Conservation (phyloP, 2,113 vertebrate genomes). For the Mustelus asterias region DNA sequence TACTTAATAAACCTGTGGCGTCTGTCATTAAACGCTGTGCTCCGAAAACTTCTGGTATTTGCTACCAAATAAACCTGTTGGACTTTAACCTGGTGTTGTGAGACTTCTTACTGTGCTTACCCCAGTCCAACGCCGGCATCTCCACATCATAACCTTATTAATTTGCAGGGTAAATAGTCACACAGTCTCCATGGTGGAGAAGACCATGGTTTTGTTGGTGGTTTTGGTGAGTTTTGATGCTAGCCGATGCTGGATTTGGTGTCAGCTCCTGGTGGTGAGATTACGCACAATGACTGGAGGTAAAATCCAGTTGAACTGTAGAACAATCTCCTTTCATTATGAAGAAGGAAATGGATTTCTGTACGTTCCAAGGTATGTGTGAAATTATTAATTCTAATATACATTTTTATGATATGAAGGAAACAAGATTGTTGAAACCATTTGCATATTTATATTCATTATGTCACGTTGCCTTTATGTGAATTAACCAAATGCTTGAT, state of each 20-base stretch:
- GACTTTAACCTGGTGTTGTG: no score
- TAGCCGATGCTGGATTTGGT: background rate
- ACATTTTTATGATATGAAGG: background rate
- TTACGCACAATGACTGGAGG: background rate
- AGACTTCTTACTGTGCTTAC: no score
- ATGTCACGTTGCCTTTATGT: background rate
- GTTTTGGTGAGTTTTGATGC: background rate
- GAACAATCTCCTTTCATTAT: background rate
- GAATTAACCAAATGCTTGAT: background rate
- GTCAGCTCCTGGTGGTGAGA: background rate
- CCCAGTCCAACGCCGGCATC: no score
- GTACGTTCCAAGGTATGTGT: background rate
- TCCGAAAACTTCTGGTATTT: no score
- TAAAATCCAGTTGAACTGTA: background rate
- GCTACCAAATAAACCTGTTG: no score
- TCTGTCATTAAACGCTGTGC: background rate
- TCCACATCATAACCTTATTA: no score
- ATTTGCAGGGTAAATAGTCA: background rate
- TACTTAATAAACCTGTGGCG: background rate
- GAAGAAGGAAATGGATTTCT: background rate
- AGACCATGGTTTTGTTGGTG: background rate
- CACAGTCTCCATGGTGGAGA: background rate
- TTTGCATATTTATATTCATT: slow-evolving; percentile 19
- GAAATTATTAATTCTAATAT: background rate
- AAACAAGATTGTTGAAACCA: background rate